Evolutionary conservation across 2,797 vertebrate species (phyloP).

Genomic region (Hapalemur alaotrensis): DNA sequence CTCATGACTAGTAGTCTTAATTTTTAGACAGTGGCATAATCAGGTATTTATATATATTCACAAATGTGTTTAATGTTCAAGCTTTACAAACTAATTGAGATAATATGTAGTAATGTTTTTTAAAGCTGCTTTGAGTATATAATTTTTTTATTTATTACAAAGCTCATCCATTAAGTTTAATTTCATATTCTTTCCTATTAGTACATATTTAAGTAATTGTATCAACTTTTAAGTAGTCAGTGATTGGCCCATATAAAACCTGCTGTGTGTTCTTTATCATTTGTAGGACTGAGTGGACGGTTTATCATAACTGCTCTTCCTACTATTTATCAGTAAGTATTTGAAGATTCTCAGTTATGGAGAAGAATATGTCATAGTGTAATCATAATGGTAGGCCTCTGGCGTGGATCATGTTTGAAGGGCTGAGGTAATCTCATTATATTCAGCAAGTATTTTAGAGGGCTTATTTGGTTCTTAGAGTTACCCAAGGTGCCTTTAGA

Average conservation of each 20-base stretch:
- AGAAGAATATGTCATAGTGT: neutral
- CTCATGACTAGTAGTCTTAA: neutral
- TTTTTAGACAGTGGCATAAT: neutral
- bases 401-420: neutral
- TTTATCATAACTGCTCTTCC: slow-evolving; percentile 98
- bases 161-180: neutral
- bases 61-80: neutral
- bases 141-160: slow-evolving; percentile 22
- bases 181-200: slow-evolving; percentile 44
- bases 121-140: slow-evolving; percentile 5
- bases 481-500: neutral
- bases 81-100: neutral
- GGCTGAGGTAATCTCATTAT: neutral
- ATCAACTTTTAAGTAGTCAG: slow-evolving; percentile 10
- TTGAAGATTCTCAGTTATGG: neutral
- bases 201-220: slow-evolving; percentile 54
- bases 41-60: neutral
- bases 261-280: slow-evolving; percentile 45
- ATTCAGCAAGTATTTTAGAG: neutral
- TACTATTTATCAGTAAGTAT: slow-evolving; percentile 97
- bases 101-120: neutral
- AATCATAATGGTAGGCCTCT: neutral
- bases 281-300: slow-evolving; percentile 93
- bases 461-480: neutral
- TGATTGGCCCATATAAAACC: neutral